These are phyloP conservation scores for Nephrotoma guestfalica DNA, from an alignment of 2,888 invertebrate genomes.

Conservation along the genomic window DNA sequence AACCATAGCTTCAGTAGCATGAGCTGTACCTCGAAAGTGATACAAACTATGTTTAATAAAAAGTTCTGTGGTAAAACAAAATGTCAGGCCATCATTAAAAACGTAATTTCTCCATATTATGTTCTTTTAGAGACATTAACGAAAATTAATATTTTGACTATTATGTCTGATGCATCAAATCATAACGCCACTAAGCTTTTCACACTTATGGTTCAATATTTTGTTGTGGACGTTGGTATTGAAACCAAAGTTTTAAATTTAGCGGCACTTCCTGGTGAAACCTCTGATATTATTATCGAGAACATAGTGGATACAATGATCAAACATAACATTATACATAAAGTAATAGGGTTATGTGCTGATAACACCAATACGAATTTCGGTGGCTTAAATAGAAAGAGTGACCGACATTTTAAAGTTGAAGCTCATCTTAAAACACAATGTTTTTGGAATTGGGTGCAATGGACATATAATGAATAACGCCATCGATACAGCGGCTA, in stretches of 20 bases:
- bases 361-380: constrained; percentile 17
- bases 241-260: no score
- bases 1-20: no score
- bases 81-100: no score
- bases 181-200: background rate
- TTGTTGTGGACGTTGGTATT: background rate
- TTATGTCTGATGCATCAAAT: background rate
- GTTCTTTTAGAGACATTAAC: no score
- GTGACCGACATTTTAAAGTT: constrained; percentile 14
- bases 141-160: background rate
- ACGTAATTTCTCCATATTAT: no score
- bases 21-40: no score
- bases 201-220: background rate
- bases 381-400: constrained; percentile 13
- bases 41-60: no score
- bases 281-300: background rate
- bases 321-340: constrained; percentile 13
- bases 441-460: constrained; percentile 17
- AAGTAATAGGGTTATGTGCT: constrained; percentile 13
- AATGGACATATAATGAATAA: constrained; percentile 12
- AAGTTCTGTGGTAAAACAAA: no score
- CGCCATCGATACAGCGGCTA: background rate
- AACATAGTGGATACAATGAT: constrained; percentile 12
- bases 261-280: no score
- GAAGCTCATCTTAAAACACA: constrained; percentile 9